Evolutionary conservation across 2,888 invertebrate species (phyloP).

Genomic region (Meloe dianella): DNA sequence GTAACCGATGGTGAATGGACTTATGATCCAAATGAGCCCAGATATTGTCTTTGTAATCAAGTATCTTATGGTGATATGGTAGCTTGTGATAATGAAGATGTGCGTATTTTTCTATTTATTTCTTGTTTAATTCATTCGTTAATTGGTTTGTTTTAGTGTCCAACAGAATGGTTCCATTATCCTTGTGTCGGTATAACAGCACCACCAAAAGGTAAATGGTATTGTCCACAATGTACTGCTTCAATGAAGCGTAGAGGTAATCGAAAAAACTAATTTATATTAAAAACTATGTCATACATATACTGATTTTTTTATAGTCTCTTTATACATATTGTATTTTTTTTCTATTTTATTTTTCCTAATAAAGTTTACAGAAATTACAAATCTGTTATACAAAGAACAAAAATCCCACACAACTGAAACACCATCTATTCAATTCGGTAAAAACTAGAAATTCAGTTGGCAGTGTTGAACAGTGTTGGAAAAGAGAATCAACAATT

Average conservation of each 20-base stretch:
- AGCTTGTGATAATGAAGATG: constrained; percentile 97
- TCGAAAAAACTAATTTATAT: constrained; percentile 71
- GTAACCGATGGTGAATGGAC: constrained; percentile 84
- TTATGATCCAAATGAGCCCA: constrained; percentile 94
- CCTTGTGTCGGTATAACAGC: constrained; percentile 95
- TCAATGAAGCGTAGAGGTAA: constrained; percentile 85
- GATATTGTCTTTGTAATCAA: constrained; percentile 96
- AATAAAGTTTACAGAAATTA: background rate
- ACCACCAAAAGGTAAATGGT: constrained; percentile 98
- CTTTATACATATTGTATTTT: constrained; percentile 7
- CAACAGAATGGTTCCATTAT: constrained; percentile 99
- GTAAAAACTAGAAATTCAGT: too few species aligned
- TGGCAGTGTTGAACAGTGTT: too few species aligned
- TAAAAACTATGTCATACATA: constrained; percentile 4
- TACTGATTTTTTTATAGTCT: constrained; percentile 6
- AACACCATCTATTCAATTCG: too few species aligned
- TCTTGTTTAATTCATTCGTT: too few species aligned
- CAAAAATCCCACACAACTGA: too few species aligned
- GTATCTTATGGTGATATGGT: constrained; percentile 99
- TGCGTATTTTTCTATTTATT: constrained; percentile 63
- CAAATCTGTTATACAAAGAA: too few species aligned
- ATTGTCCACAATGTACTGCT: constrained; percentile 92
- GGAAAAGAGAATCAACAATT: too few species aligned
- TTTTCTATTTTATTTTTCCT: constrained; percentile 6
- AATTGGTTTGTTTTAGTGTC: constrained; percentile 73